Evolutionary conservation across 2,113 vertebrate species (phyloP).

Genomic region (Girardinichthys multiradiatus): DNA sequence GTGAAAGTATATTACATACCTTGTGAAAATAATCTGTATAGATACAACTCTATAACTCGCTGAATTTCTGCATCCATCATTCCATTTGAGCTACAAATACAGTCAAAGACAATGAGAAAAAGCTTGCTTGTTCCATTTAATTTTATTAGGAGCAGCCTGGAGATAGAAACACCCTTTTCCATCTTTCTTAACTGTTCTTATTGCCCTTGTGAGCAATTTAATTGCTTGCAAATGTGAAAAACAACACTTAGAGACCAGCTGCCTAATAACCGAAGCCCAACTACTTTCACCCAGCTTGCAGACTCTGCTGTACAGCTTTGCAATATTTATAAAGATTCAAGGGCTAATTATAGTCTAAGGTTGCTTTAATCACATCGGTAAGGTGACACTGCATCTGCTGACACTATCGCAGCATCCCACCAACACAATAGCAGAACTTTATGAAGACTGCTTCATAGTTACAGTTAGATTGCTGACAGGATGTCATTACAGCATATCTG

Average conservation of each 20-base stretch:
- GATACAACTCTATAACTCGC: too few relatives aligned
- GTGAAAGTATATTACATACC: too few relatives aligned
- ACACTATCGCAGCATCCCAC: background rate
- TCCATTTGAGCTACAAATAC: background rate
- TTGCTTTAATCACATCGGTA: background rate
- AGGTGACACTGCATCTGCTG: background rate
- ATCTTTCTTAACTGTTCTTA: constrained; percentile 28
- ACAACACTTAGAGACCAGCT: constrained; percentile 42
- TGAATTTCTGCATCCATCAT: too few relatives aligned
- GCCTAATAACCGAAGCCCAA: constrained; percentile 35
- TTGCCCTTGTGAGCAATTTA: constrained; percentile 43
- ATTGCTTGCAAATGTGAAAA: constrained; percentile 47
- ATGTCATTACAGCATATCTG: background rate
- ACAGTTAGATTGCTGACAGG: background rate
- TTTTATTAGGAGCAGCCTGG: constrained; percentile 30
- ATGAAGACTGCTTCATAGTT: background rate
- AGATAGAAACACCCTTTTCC: constrained; percentile 27
- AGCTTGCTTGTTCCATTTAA: constrained; percentile 20
- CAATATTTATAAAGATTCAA: background rate
- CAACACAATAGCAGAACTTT: too few relatives aligned
- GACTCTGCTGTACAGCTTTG: background rate
- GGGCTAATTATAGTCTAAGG: constrained; percentile 10
- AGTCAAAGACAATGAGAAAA: background rate
- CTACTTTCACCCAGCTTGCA: constrained; percentile 6
- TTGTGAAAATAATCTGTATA: too few relatives aligned